Evolutionary conservation across 1,140 invertebrate species (phyloP).

Genomic region (Drosophila pseudoananassae): DNA sequence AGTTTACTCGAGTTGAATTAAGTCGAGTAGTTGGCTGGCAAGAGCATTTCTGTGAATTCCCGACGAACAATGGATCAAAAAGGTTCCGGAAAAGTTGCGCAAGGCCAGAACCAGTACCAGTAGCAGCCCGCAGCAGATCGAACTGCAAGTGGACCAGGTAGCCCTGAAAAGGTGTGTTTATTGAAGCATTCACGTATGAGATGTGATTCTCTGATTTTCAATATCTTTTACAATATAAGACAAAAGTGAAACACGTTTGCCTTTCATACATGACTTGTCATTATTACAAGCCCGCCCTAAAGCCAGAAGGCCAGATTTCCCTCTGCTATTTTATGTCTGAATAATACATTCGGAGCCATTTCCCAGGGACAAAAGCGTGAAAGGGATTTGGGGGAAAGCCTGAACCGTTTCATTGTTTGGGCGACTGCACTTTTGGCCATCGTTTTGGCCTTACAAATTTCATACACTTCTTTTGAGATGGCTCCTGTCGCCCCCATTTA

Average conservation of each 20-base stretch:
- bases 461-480: constrained; percentile 78
- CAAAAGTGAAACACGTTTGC: background rate
- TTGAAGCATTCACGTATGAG: background rate
- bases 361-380: background rate
- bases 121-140: no score
- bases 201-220: background rate
- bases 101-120: background rate
- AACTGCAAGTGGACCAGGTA: no score
- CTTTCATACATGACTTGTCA: background rate
- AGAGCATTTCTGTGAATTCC: constrained; percentile 10
- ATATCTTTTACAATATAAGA: background rate
- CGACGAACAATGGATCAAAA: constrained; percentile 15
- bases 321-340: background rate
- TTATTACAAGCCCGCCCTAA: background rate
- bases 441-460: constrained; percentile 64
- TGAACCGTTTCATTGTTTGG: constrained; percentile 34
- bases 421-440: constrained; percentile 63
- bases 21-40: constrained; percentile 30
- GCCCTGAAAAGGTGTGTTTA: background rate
- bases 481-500: constrained; percentile 76
- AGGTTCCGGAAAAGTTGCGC: background rate
- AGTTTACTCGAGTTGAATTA: constrained; percentile 34
- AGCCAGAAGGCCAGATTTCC: background rate
- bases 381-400: constrained; percentile 10
- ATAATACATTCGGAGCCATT: background rate